Percentiles rank a stretch among this genome's conserved stretches.
Evolutionary conservation across 1,140 invertebrate species (phyloP).

Genomic region (Leptopilina boulardi): DNA sequence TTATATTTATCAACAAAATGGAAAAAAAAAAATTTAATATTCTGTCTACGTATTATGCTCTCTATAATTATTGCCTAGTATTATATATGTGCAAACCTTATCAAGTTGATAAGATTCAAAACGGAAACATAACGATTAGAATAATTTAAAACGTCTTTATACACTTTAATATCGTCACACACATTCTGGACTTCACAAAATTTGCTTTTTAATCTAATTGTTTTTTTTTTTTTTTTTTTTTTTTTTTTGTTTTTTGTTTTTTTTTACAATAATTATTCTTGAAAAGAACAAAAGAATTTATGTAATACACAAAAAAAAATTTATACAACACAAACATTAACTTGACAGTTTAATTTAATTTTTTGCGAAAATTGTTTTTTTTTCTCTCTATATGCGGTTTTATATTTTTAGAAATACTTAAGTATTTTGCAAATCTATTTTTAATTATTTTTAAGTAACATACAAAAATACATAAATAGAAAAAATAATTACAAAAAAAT

Average conservation of each 20-base stretch:
- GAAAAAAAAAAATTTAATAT: background rate
- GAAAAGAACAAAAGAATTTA: background rate
- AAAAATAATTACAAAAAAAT: no score
- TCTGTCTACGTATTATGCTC: background rate
- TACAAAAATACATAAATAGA: no score
- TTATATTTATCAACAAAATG: background rate
- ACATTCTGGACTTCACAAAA: background rate
- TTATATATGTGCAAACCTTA: background rate
- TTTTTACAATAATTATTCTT: background rate
- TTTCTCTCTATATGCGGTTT: no score
- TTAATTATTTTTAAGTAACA: no score
- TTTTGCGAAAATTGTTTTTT: no score
- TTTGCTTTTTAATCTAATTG: background rate
- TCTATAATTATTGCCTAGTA: background rate
- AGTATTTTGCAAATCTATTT: no score
- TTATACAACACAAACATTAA: background rate
- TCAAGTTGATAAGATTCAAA: constrained; percentile 21
- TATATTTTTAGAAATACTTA: no score
- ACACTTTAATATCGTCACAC: background rate
- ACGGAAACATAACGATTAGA: constrained; percentile 21
- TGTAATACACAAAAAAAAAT: background rate
- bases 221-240: background rate
- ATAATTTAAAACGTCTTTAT: background rate
- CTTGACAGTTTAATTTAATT: background rate
- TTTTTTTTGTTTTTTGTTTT: background rate